Base-by-base conservation (phyloP, 37 sponge, comb jelly and placozoan genomes). In the Beroe ovata region DNA sequence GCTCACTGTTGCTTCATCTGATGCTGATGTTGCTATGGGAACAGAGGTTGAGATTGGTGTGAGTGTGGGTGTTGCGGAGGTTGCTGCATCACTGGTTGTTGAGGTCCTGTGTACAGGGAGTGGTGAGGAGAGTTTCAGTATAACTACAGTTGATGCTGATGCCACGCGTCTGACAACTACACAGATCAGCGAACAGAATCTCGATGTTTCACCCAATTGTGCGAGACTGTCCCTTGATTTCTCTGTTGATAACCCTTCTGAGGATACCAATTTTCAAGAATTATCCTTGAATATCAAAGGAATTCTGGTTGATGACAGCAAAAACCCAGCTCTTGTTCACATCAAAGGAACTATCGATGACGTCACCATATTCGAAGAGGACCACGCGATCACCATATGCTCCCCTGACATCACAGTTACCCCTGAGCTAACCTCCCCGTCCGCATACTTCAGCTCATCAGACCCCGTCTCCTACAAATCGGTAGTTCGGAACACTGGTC, bases 61-160 rank as follows among this genome's bases (percentile, higher is more conserved):
- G 69, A 66, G 6, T 25, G 8, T 66, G 30, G 2, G 8, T 18
- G 33, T 66, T 11, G 33, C 69, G 4, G 69, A 66, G 34, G 69
- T 66, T 6, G 35, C 30, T 14, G 36, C 69, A 29, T 2, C 36
- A 33, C 36, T 66, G 2, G 69, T 34, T 34, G 16, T 66, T 66
- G 69, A 66, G 69, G 35, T 66, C 2, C 16, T 66, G 69, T 66
- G 69, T 66, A n/a, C n/a, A n/a, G 69, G 69, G 14, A 1, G 8
- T 26, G 35, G 34, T 14, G 69, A 66, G 2, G 69, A 66, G 36
- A 47, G 54, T 6, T 66, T 66, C 34, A 66, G 29, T 33, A 29
- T 66, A 18, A 34, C 35, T 66, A 18, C 25, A 4, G 69, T 66
- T 1, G 69, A 29, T 25, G 69, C 34, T 6, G 69, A 66, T 11